A percentile compares a stretch with the other conserved stretches of the same genome.
Evolutionary conservation across 2,888 invertebrate species (phyloP).

Genomic region (Brachyptera putata): DNA sequence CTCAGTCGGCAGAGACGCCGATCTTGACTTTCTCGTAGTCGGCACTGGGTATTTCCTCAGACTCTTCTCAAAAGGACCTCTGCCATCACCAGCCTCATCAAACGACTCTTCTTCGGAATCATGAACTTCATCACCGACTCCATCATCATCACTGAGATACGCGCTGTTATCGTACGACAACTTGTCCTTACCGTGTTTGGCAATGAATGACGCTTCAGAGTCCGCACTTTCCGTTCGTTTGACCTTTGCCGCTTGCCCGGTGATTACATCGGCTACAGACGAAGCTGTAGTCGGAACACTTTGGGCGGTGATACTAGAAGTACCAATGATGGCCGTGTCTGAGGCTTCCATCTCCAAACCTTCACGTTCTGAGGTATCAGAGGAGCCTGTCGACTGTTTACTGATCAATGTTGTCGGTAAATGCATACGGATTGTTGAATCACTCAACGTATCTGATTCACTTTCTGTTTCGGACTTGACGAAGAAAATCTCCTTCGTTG

Average conservation of each 20-base stretch:
- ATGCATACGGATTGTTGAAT: conserved; percentile 32
- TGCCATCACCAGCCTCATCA: neutral
- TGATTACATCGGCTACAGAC: conserved; percentile 35
- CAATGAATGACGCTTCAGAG: conserved; percentile 39
- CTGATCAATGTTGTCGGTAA: conserved; percentile 26
- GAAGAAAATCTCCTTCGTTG: neutral
- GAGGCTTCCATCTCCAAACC: conserved; percentile 28
- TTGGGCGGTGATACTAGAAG: neutral
- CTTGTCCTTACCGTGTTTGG: conserved; percentile 35
- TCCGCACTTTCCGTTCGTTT: conserved; percentile 34
- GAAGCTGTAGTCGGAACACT: conserved; percentile 38
- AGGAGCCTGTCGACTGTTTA: conserved; percentile 32
- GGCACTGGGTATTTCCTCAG: conserved; percentile 42
- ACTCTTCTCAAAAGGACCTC: conserved; percentile 25
- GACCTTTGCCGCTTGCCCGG: conserved; percentile 26
- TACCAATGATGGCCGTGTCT: conserved; percentile 3
- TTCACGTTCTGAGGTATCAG: conserved; percentile 31
- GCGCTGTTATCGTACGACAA: conserved; percentile 45
- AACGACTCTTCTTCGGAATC: neutral
- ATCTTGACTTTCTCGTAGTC: conserved; percentile 43
- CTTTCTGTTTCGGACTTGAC: conserved; percentile 28
- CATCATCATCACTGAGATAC: conserved; percentile 40
- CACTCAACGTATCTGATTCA: conserved; percentile 32
- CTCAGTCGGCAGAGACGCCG: conserved; percentile 50
- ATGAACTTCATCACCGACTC: neutral